phyloP scores from a whole-genome alignment of 2,888 invertebrate genomes.

The Brachyptera putata region DNA sequence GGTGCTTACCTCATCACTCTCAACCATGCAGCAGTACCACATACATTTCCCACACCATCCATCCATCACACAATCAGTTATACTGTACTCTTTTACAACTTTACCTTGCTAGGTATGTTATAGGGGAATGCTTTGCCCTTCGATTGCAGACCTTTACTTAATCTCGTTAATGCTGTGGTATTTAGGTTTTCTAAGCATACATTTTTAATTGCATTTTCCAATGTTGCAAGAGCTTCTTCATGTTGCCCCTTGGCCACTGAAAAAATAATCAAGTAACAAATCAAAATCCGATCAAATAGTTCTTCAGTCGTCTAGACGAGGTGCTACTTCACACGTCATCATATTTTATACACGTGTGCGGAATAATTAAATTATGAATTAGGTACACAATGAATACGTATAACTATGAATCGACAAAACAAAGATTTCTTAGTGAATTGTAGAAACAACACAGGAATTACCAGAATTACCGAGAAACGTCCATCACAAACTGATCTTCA shows the following conservation, averaged over 20 bases:
- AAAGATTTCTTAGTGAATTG: no score
- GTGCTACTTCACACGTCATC: neutral
- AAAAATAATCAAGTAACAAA: constrained; percentile 37
- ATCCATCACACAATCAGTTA: no score
- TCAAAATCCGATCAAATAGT: neutral
- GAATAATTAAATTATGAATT: neutral
- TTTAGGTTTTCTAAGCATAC: constrained; percentile 56
- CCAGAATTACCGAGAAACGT: no score
- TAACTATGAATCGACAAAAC: no score
- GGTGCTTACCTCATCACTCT: no score
- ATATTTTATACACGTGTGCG: neutral
- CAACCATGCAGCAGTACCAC: no score
- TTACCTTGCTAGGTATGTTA: constrained; percentile 48
- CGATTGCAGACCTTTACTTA: constrained; percentile 52
- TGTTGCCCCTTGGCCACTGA: constrained; percentile 46
- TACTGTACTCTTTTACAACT: no score
- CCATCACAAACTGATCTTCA: no score
- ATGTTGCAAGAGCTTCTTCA: constrained; percentile 48
- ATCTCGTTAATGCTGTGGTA: constrained; percentile 52
- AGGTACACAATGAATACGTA: no score
- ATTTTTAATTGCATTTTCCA: constrained; percentile 50
- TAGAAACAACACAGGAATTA: neutral
- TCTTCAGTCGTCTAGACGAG: neutral
- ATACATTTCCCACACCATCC: no score
- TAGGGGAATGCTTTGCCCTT: constrained; percentile 57